Percentiles rank a stretch among this genome's conserved stretches.
Evolutionary conservation across 2,113 vertebrate species (phyloP).

Genomic region (Pyxicephalus adspersus): DNA sequence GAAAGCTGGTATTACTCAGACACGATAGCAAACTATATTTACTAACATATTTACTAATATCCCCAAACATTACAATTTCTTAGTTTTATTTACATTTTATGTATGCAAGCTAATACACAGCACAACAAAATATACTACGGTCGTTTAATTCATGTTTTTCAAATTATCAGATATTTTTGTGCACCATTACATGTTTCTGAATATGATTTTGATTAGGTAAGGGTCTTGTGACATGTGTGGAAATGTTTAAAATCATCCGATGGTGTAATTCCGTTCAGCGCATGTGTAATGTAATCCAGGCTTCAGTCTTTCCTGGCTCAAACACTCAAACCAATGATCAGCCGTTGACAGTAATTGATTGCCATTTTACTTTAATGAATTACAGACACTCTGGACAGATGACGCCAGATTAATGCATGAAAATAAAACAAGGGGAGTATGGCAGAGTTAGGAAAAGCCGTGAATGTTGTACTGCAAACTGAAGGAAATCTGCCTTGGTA

Average conservation of each 20-base stretch:
- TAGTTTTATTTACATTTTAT: too few relatives aligned
- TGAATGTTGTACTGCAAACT: not conserved
- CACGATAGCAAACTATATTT: too few relatives aligned
- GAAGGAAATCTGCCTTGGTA: slow-evolving; percentile 34
- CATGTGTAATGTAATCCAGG: not conserved
- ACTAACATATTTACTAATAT: too few relatives aligned
- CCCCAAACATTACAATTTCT: too few relatives aligned
- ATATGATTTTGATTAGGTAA: not conserved
- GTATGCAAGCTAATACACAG: too few relatives aligned
- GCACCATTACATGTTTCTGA: not conserved
- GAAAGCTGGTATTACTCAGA: too few relatives aligned
- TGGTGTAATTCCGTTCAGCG: not conserved
- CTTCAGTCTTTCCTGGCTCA: not conserved
- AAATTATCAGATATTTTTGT: not conserved
- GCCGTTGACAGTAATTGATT: slow-evolving; percentile 45
- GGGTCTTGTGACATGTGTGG: not conserved
- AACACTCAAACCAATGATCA: not conserved
- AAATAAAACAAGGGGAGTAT: not conserved
- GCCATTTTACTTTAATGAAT: slow-evolving; percentile 25
- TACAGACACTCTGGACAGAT: not conserved
- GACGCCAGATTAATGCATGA: not conserved
- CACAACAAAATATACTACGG: too few relatives aligned
- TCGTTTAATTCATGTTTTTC: not conserved
- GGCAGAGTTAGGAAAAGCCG: fast-evolving
- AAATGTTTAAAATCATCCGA: not conserved